Percentiles rank a stretch among this genome's conserved stretches.
phyloP scores from a whole-genome alignment of 2,113 vertebrate species.

The Chunga burmeisteri region DNA sequence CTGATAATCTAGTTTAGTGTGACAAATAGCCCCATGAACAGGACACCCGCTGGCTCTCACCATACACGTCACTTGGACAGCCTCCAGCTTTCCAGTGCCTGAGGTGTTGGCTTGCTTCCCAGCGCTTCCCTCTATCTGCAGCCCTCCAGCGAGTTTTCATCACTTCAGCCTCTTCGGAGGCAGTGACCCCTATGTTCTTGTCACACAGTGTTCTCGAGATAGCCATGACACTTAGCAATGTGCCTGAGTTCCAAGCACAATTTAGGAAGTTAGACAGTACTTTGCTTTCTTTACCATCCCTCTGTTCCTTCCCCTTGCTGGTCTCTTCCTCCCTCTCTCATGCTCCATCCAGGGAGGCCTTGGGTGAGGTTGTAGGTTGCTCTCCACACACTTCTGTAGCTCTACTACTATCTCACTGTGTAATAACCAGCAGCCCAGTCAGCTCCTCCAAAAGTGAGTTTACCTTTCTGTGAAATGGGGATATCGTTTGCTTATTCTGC shows the following conservation, averaged over 20 bases:
- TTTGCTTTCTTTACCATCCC: not conserved
- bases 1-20: slow-evolving; percentile 52
- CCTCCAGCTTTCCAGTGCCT: slow-evolving; percentile 27
- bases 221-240: not conserved
- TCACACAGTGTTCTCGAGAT: not conserved
- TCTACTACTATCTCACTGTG: not conserved
- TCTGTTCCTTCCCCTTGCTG: not conserved
- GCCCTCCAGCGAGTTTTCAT: slow-evolving; percentile 34
- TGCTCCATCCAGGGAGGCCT: not conserved
- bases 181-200: not conserved
- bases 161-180: not conserved
- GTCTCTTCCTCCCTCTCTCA: not conserved
- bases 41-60: not conserved
- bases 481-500: not conserved
- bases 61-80: not conserved
- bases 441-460: not conserved
- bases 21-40: slow-evolving; percentile 37
- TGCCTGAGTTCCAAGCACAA: not conserved
- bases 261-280: not conserved
- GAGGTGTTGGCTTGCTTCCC: slow-evolving; percentile 44
- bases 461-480: not conserved
- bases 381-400: not conserved
- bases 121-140: not conserved
- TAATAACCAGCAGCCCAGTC: not conserved
- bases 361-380: not conserved